A percentile compares a stretch with the other conserved stretches of the same genome.
phyloP scores from a whole-genome alignment of 2,797 vertebrate genomes.

The Ambastaia sidthimunki region DNA sequence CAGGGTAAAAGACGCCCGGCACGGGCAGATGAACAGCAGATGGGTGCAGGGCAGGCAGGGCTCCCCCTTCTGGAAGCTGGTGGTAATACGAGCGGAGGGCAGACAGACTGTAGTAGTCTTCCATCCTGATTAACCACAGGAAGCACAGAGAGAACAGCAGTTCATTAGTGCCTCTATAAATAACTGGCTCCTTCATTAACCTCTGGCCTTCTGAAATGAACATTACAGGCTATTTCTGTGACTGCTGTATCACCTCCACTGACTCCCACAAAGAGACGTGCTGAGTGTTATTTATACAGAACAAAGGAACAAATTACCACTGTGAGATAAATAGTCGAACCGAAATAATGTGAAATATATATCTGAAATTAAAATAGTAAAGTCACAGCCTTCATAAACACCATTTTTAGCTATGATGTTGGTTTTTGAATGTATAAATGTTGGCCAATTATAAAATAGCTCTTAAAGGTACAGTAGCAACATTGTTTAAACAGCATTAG shows the following conservation, averaged over 20 bases:
- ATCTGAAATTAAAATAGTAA: background rate
- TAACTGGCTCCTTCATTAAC: conserved; percentile 57
- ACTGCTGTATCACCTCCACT: conserved; percentile 15
- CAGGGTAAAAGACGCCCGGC: conserved; percentile 87
- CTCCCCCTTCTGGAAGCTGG: conserved; percentile 86
- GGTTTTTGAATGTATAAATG: background rate
- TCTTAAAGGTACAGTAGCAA: background rate
- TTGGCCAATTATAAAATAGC: background rate
- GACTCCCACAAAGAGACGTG: conserved; percentile 13
- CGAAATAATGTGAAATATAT: background rate
- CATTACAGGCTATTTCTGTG: conserved; percentile 46
- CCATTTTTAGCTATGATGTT: too few relatives aligned
- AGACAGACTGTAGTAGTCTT: conserved; percentile 92
- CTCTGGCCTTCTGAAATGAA: conserved; percentile 35
- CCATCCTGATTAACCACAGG: conserved; percentile 81
- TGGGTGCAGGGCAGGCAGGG: conserved; percentile 87
- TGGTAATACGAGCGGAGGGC: conserved; percentile 93
- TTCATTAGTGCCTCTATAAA: conserved; percentile 52
- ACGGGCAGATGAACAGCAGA: conserved; percentile 93
- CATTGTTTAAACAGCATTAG: too few relatives aligned
- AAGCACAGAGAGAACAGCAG: conserved; percentile 48
- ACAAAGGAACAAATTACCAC: conserved; percentile 19
- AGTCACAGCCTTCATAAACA: background rate
- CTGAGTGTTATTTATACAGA: conserved; percentile 22
- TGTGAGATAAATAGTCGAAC: conserved; percentile 1